Conservation (phyloP, 2,797 vertebrate species). For the Pantherophis vulpinus region DNA sequence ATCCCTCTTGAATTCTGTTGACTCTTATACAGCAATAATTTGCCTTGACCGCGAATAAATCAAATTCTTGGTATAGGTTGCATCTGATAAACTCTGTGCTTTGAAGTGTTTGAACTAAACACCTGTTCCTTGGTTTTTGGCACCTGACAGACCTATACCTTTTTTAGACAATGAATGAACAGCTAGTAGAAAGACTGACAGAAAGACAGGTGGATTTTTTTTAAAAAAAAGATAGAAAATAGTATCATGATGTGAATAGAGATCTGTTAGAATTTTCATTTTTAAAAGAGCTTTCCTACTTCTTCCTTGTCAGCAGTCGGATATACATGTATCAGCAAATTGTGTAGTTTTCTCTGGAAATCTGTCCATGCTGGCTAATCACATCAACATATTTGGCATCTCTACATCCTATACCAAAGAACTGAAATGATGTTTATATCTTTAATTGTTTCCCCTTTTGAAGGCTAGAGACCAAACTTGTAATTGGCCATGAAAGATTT, state of each 20-base stretch:
- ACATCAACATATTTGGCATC: slow-evolving; percentile 69
- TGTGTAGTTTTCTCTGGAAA: slow-evolving; percentile 8
- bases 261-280: neutral
- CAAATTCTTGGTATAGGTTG: neutral
- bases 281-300: neutral
- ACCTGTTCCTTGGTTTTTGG: neutral
- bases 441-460: slow-evolving; percentile 65
- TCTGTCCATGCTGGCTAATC: slow-evolving; percentile 58
- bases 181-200: neutral
- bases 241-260: rapidly evolving
- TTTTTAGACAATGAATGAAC: neutral
- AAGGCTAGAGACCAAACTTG: slow-evolving; percentile 74
- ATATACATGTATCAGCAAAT: neutral
- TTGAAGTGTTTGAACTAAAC: neutral
- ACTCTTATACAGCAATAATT: neutral
- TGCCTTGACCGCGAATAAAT: neutral
- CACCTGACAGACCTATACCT: neutral
- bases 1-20: neutral
- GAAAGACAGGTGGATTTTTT: slow-evolving; percentile 28
- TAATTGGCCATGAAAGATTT: slow-evolving; percentile 72
- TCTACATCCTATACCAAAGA: slow-evolving; percentile 66
- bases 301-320: neutral
- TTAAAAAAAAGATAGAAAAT: neutral
- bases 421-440: slow-evolving; percentile 63
- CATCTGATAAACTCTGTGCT: neutral